These are phyloP conservation scores for Sanderia malayensis DNA, from an alignment of 30 jellyfish, hydroid and myxozoan species.

Conservation along the genomic window DNA sequence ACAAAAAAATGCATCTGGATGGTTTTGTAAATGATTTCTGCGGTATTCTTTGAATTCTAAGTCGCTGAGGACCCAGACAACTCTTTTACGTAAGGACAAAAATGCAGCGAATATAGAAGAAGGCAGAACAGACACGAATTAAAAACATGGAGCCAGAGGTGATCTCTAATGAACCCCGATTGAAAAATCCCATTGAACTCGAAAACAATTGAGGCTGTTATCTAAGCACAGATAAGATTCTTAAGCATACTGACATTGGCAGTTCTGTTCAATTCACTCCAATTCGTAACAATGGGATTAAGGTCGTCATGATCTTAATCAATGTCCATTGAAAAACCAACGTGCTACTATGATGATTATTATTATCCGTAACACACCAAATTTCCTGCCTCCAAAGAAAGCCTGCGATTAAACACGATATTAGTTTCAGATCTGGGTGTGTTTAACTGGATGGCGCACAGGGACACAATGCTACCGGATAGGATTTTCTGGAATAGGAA, in stretches of 20 bases:
- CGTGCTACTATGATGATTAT: conserved; percentile 35
- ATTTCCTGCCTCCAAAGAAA: neutral
- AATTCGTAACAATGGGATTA: conserved; percentile 22
- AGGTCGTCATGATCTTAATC: conserved; percentile 21
- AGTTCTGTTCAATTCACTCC: conserved; percentile 26
- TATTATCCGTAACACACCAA: neutral
- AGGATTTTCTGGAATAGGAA: conserved; percentile 11
- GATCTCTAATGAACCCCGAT: conserved; percentile 20
- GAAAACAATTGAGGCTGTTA: conserved; percentile 29
- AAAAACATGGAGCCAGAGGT: conserved; percentile 7
- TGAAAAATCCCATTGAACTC: neutral
- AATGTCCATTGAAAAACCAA: conserved; percentile 15
- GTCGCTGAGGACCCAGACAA: neutral
- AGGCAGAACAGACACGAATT: conserved; percentile 9
- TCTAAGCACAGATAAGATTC: neutral
- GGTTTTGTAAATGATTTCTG: neutral
- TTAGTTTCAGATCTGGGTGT: neutral
- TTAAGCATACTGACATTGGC: conserved; percentile 34
- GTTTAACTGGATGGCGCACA: conserved; percentile 1
- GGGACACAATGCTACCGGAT: conserved; percentile 11
- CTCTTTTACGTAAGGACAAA: neutral
- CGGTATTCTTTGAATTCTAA: neutral
- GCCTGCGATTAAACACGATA: neutral
- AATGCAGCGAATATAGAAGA: conserved; percentile 9
- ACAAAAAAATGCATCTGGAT: conserved; percentile 5